Conservation (phyloP, 2,888 invertebrate species). For the Epiperipatus broadwayi region DNA sequence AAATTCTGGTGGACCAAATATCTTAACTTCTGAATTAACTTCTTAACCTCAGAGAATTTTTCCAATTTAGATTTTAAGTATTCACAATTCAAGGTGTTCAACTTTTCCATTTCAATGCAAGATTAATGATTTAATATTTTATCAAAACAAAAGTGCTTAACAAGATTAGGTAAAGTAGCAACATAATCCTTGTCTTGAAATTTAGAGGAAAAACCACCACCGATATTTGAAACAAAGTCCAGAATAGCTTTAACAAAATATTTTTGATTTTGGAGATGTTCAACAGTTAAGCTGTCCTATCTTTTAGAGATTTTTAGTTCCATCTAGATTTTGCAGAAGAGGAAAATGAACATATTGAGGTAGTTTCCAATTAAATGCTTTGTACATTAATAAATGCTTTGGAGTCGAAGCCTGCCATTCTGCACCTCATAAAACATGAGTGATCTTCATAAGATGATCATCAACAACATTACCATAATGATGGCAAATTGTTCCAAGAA, state of each 20-base stretch:
- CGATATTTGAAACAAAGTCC: conserved; percentile 62
- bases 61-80: conserved; percentile 43
- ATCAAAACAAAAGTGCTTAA: conserved; percentile 46
- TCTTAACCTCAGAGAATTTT: conserved; percentile 24
- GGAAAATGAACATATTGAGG: conserved; percentile 81
- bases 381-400: conserved; percentile 79
- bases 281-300: conserved; percentile 63
- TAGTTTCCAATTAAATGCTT: conserved; percentile 76
- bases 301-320: conserved; percentile 86
- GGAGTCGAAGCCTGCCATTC: conserved; percentile 96
- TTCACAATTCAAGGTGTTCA: conserved; percentile 50
- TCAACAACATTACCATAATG: conserved; percentile 96
- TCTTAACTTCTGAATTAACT: conserved; percentile 34
- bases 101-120: conserved; percentile 44
- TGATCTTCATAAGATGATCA: conserved; percentile 78
- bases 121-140: conserved; percentile 53
- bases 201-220: conserved; percentile 51
- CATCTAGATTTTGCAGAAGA: conserved; percentile 64
- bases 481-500: conserved; percentile 64
- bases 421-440: conserved; percentile 85
- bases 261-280: conserved; percentile 36
- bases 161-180: conserved; percentile 12
- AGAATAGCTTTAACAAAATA: conserved; percentile 59
- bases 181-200: background rate
- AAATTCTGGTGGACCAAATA: conserved; percentile 36